phyloP scores from a whole-genome alignment of 2,888 invertebrate genomes.

The Synergus itoensis region DNA sequence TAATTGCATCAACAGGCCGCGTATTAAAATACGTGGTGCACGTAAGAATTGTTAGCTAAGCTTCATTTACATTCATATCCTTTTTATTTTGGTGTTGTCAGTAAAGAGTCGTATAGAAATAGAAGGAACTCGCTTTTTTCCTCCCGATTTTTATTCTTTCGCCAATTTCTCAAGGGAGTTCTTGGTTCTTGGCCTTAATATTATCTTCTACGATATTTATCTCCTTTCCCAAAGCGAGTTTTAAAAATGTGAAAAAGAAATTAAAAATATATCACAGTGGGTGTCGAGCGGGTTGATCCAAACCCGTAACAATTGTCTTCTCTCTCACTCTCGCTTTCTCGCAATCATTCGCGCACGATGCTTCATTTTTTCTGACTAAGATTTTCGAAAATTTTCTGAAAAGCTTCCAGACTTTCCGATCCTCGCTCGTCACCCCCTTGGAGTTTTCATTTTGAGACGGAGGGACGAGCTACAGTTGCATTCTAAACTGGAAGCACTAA shows the following conservation, averaged over 20 bases:
- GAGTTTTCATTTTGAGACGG: constrained; percentile 40
- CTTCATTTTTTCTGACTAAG: constrained; percentile 39
- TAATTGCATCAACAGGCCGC: constrained; percentile 59
- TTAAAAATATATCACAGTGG: constrained; percentile 53
- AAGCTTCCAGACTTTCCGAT: constrained; percentile 50
- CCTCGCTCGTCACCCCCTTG: constrained; percentile 53
- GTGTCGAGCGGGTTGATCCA: constrained; percentile 53
- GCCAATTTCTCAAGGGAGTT: not conserved
- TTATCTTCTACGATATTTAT: constrained; percentile 6
- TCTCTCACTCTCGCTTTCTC: constrained; percentile 23
- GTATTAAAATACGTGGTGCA: constrained; percentile 49
- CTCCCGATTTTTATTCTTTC: not conserved
- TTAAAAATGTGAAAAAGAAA: constrained; percentile 43
- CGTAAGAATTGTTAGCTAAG: constrained; percentile 50
- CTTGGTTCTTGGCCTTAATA: not conserved
- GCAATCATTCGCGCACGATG: constrained; percentile 19
- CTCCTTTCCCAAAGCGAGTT: constrained; percentile 42
- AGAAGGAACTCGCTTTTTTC: constrained; percentile 55
- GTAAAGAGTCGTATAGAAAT: constrained; percentile 59
- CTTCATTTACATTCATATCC: constrained; percentile 52
- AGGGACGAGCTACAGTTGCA: constrained; percentile 43
- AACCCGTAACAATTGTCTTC: constrained; percentile 42
- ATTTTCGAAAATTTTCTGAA: constrained; percentile 49
- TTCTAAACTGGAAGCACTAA: constrained; percentile 37
- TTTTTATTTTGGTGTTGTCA: constrained; percentile 57